Evolutionary conservation across 2,888 invertebrate species (phyloP).

Genomic region (Laothoe populi): DNA sequence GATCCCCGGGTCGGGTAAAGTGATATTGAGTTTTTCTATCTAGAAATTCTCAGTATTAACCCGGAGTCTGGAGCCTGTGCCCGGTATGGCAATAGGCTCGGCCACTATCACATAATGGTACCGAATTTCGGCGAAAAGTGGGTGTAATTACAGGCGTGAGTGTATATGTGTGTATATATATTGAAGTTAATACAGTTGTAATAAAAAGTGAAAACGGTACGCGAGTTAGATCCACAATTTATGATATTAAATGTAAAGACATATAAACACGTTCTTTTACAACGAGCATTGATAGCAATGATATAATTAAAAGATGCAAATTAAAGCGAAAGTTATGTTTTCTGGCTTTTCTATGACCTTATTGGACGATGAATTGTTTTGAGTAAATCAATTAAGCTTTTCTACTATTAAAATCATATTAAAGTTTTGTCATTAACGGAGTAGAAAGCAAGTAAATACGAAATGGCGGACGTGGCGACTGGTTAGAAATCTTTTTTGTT

Average conservation of each 20-base stretch:
- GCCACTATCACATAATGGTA: no score
- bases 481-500: constrained; percentile 46
- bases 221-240: constrained; percentile 9
- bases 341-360: neutral
- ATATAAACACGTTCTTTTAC: constrained; percentile 4
- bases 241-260: neutral
- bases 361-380: neutral
- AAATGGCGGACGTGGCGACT: constrained; percentile 36
- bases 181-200: constrained; percentile 7
- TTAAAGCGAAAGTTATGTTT: neutral
- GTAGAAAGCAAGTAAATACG: constrained; percentile 38
- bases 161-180: no score
- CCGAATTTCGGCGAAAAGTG: no score
- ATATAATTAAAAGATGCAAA: constrained; percentile 5
- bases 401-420: constrained; percentile 14
- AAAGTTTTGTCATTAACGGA: constrained; percentile 6
- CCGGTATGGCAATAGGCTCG: no score
- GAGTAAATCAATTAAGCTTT: constrained; percentile 23
- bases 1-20: no score
- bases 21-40: no score
- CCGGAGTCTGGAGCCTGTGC: no score
- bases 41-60: no score
- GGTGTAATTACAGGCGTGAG: no score
- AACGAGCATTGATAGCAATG: neutral
- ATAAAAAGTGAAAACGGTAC: constrained; percentile 21